phyloP scores from a whole-genome alignment of 2,888 invertebrate species.

The Nasonovia ribisnigri region DNA sequence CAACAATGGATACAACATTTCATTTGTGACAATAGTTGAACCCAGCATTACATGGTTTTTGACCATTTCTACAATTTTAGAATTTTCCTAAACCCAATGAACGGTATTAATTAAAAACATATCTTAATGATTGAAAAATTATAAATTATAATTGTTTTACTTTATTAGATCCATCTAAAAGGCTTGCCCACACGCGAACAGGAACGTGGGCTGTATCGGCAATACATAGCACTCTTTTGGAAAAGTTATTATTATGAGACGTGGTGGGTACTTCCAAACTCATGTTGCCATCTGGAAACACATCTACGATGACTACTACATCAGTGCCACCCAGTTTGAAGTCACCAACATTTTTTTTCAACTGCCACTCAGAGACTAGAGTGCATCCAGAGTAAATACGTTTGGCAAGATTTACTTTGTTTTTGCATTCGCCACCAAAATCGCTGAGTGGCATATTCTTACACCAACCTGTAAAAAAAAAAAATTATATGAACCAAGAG shows the following conservation, averaged over 20 bases:
- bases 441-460: conserved; percentile 65
- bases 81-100: conserved; percentile 51
- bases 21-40: conserved; percentile 71
- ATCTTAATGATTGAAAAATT: neutral
- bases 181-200: conserved; percentile 72
- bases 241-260: conserved; percentile 73
- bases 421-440: conserved; percentile 49
- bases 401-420: conserved; percentile 71
- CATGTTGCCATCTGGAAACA: conserved; percentile 77
- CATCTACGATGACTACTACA: conserved; percentile 76
- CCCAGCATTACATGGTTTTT: conserved; percentile 70
- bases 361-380: conserved; percentile 72
- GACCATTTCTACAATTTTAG: conserved; percentile 69
- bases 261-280: conserved; percentile 70
- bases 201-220: conserved; percentile 74
- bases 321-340: conserved; percentile 70
- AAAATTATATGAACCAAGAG: conserved; percentile 8
- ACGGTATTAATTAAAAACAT: neutral
- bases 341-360: conserved; percentile 74
- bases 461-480: conserved; percentile 63
- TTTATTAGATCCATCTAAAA: conserved; percentile 69
- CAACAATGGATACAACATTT: conserved; percentile 68
- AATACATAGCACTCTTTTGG: conserved; percentile 77
- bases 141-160: conserved; percentile 69
- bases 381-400: conserved; percentile 75